These are phyloP conservation scores for Drymodes brunneopygia DNA, from an alignment of 2,113 vertebrate species.

Conservation along the genomic window DNA sequence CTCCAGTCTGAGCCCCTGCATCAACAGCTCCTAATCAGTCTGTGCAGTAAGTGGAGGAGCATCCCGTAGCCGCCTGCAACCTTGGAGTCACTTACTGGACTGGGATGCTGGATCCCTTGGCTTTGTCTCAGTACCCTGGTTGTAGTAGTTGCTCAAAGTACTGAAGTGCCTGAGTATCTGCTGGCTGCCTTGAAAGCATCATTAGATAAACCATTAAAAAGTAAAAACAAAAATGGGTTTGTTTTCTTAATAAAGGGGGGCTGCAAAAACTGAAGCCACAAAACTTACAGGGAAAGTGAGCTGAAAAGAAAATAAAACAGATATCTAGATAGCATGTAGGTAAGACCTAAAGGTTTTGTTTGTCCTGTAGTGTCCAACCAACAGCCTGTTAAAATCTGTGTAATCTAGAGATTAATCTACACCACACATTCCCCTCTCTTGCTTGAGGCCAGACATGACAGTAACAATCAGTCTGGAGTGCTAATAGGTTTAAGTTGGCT, in stretches of 20 bases:
- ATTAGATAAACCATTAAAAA: background rate
- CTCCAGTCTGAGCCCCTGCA: background rate
- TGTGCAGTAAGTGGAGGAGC: background rate
- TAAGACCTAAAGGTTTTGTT: background rate
- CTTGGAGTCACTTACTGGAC: background rate
- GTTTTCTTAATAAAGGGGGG: background rate
- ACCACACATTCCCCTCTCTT: background rate
- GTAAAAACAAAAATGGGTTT: background rate
- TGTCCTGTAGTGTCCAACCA: background rate
- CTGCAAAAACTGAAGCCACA: background rate
- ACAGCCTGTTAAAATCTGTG: background rate
- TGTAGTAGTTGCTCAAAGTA: background rate
- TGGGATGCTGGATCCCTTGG: background rate
- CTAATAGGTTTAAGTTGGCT: slow-evolving; percentile 18
- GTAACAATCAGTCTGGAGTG: background rate
- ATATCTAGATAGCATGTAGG: background rate
- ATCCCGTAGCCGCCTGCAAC: background rate
- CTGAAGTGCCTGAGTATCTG: background rate
- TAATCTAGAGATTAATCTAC: background rate
- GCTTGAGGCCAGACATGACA: background rate
- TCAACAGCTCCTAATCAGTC: background rate
- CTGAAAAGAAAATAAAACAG: background rate
- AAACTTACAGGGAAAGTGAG: background rate
- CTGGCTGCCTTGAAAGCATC: background rate
- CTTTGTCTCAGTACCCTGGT: background rate